Conservation (phyloP, 2,797 vertebrate genomes). For the Pangasius djambal region DNA sequence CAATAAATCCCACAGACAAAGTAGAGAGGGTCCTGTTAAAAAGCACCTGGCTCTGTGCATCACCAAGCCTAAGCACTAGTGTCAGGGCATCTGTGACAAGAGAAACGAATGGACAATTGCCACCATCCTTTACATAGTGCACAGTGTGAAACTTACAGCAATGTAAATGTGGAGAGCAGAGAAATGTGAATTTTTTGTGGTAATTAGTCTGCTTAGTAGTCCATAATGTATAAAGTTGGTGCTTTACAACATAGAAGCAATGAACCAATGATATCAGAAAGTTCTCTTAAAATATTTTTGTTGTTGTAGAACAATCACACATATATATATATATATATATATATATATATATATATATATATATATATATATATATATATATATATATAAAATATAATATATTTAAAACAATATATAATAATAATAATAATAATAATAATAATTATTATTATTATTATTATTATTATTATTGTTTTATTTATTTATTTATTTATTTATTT, state of each 20-base stretch:
- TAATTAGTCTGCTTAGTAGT: background rate
- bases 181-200: background rate
- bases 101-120: conserved; percentile 4
- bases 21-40: conserved; percentile 58
- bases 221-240: background rate
- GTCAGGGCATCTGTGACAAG: conserved; percentile 49
- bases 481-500: background rate
- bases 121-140: background rate
- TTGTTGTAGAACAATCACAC: background rate
- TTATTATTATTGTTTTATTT: background rate
- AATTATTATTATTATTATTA: background rate
- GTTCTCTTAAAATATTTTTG: background rate
- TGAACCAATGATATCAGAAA: background rate
- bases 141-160: background rate
- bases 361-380: too few species aligned
- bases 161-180: background rate
- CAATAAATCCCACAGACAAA: conserved; percentile 59
- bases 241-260: too few species aligned
- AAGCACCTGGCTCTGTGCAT: conserved; percentile 64
- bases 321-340: too few species aligned
- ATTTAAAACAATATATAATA: too few species aligned
- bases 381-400: background rate
- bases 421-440: too few species aligned
- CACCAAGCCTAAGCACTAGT: conserved; percentile 48
- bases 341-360: too few species aligned